Percentiles rank a stretch among this genome's conserved stretches.
Evolutionary conservation across 2,797 vertebrate species (phyloP).

Genomic region (Phalloptychus januarius): DNA sequence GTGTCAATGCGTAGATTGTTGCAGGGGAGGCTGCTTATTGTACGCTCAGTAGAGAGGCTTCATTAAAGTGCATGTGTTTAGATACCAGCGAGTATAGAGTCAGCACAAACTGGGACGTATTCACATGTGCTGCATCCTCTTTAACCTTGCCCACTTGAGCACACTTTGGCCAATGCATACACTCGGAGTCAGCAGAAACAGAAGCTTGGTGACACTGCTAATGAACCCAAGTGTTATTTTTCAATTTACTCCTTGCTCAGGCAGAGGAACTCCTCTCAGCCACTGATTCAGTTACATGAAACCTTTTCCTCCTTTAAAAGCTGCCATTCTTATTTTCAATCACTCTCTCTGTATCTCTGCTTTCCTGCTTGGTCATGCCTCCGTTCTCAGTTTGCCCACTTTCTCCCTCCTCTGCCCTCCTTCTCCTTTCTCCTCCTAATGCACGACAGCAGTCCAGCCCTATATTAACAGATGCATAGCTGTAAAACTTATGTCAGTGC

Average conservation of each 20-base stretch:
- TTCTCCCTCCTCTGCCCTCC: fast-evolving
- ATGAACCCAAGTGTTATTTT: slow-evolving; percentile 80
- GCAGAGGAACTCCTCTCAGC: slow-evolving; percentile 62
- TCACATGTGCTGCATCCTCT: slow-evolving; percentile 28
- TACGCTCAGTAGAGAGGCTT: slow-evolving; percentile 54
- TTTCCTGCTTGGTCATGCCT: slow-evolving; percentile 57
- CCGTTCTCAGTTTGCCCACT: slow-evolving; percentile 36
- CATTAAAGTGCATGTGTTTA: slow-evolving; percentile 62
- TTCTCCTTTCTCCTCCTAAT: slow-evolving; percentile 11
- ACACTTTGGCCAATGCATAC: slow-evolving; percentile 22
- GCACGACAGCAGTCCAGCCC: slow-evolving; percentile 20
- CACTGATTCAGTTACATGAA: slow-evolving; percentile 52
- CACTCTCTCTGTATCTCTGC: slow-evolving; percentile 40
- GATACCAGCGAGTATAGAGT: slow-evolving; percentile 31
- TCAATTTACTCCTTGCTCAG: slow-evolving; percentile 74
- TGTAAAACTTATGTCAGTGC: slow-evolving; percentile 54
- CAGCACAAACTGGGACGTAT: slow-evolving; percentile 63
- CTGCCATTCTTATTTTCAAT: slow-evolving; percentile 47
- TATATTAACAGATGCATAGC: slow-evolving; percentile 31
- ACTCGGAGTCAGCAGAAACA: slow-evolving; percentile 78
- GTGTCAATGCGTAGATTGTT: slow-evolving; percentile 45
- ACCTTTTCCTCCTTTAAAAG: slow-evolving; percentile 51
- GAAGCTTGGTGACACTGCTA: slow-evolving; percentile 65
- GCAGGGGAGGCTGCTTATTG: slow-evolving; percentile 70
- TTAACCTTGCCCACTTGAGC: slow-evolving; percentile 35